These are phyloP conservation scores for Pyrgus malvae DNA, from an alignment of 2,888 invertebrate species.

Conservation along the genomic window DNA sequence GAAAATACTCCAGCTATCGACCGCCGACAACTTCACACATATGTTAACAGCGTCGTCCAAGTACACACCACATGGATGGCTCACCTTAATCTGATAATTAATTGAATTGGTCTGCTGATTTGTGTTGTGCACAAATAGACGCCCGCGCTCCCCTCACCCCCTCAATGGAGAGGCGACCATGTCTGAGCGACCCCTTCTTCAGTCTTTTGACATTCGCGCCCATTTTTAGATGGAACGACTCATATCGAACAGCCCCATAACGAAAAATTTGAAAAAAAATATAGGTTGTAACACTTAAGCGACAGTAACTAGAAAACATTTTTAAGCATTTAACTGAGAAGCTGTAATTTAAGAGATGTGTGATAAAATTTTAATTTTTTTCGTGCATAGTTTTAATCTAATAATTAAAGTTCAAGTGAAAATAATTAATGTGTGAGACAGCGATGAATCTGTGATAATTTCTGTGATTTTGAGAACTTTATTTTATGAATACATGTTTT, in stretches of 20 bases:
- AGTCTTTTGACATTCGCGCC: slow-evolving; percentile 80
- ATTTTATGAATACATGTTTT: slow-evolving; percentile 30
- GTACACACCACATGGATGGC: slow-evolving; percentile 63
- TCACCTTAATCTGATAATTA: slow-evolving; percentile 82
- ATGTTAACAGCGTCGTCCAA: slow-evolving; percentile 59
- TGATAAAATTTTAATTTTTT: slow-evolving; percentile 32
- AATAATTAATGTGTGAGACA: slow-evolving; percentile 24
- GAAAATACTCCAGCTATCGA: slow-evolving; percentile 46
- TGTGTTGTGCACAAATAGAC: slow-evolving; percentile 78
- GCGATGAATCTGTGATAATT: slow-evolving; percentile 45
- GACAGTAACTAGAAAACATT: slow-evolving; percentile 34
- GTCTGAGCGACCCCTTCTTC: slow-evolving; percentile 65
- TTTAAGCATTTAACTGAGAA: slow-evolving; percentile 55
- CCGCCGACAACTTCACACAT: slow-evolving; percentile 51
- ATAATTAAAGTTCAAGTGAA: background rate
- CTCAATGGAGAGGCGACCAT: slow-evolving; percentile 48
- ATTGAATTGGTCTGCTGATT: slow-evolving; percentile 79
- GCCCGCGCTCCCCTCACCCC: slow-evolving; percentile 52
- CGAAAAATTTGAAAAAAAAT: slow-evolving; percentile 46
- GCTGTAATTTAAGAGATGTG: slow-evolving; percentile 34
- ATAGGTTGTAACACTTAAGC: slow-evolving; percentile 50
- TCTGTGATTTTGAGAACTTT: slow-evolving; percentile 22
- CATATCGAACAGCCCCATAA: slow-evolving; percentile 62
- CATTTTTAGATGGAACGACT: slow-evolving; percentile 78
- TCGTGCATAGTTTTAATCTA: slow-evolving; percentile 33